Conservation (phyloP, 30 jellyfish, hydroid and myxozoan species). For the Mastigias papua region DNA sequence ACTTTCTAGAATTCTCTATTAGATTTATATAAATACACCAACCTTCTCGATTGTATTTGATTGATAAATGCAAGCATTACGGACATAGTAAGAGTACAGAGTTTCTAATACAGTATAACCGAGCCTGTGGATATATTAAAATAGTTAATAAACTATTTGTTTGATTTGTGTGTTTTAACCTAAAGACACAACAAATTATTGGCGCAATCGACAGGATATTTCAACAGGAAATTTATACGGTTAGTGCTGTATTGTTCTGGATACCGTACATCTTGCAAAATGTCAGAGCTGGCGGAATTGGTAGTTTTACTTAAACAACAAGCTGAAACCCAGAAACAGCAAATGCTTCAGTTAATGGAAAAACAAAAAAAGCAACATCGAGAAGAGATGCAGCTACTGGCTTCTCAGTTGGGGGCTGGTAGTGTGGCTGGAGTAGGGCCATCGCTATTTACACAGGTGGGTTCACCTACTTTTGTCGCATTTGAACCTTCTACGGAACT, state of each 20-base stretch:
- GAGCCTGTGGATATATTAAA: not conserved
- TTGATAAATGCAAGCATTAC: not conserved
- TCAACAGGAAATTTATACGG: not conserved
- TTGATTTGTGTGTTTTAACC: not conserved
- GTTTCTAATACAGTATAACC: not conserved
- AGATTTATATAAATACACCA: not conserved
- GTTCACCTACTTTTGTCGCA: not conserved
- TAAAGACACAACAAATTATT: not conserved
- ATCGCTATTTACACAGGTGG: not conserved
- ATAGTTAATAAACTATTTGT: not conserved
- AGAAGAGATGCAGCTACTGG: not conserved
- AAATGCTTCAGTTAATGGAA: not conserved
- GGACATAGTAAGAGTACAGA: not conserved
- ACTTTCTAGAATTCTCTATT: not conserved
- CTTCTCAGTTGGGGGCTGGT: not conserved
- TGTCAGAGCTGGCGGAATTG: not conserved
- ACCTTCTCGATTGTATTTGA: not conserved
- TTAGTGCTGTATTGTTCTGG: not conserved
- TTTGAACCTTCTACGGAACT: conserved; percentile 16
- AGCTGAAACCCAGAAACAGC: not conserved
- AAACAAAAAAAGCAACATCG: not conserved
- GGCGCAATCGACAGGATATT: not conserved
- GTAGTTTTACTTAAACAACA: not conserved
- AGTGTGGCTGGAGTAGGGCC: not conserved
- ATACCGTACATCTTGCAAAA: not conserved